Conservation (phyloP, 2,888 invertebrate genomes). For the Diarsia mendica region DNA sequence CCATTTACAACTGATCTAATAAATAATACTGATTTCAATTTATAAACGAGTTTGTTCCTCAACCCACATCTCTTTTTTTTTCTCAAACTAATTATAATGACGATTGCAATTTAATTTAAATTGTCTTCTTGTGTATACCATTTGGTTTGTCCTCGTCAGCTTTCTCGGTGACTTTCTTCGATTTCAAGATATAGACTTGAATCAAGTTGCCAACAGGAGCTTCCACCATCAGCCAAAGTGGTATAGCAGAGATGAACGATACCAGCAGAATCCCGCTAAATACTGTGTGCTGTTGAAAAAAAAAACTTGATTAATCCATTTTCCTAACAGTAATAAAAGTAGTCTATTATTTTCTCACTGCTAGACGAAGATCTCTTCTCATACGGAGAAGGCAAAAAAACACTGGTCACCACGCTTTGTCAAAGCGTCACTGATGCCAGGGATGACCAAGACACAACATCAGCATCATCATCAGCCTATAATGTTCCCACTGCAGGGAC, state of each 20-base stretch:
- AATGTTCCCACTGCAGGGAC: too few relatives aligned
- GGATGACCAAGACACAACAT: not conserved
- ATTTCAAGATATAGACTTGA: not conserved
- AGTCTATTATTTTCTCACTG: not conserved
- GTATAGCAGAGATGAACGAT: conserved; percentile 16
- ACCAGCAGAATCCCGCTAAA: not conserved
- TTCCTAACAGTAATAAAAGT: not conserved
- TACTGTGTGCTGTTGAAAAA: not conserved
- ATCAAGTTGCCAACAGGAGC: conserved; percentile 27
- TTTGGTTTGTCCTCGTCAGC: not conserved
- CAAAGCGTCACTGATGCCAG: not conserved
- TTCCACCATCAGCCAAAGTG: conserved; percentile 26
- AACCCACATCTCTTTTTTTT: not conserved
- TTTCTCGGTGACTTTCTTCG: not conserved
- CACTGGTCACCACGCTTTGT: not conserved
- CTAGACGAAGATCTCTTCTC: not conserved
- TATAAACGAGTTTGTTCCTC: not conserved
- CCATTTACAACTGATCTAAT: too few relatives aligned
- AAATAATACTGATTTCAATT: not conserved
- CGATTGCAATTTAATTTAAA: not conserved
- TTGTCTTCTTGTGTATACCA: not conserved
- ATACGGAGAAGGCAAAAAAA: not conserved
- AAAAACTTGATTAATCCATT: not conserved
- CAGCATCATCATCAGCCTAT: too few relatives aligned
- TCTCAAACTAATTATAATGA: not conserved